Percentiles rank a stretch among this genome's conserved stretches.
Conservation (phyloP, 2,797 vertebrate species). For the Syngnathus acus region DNA sequence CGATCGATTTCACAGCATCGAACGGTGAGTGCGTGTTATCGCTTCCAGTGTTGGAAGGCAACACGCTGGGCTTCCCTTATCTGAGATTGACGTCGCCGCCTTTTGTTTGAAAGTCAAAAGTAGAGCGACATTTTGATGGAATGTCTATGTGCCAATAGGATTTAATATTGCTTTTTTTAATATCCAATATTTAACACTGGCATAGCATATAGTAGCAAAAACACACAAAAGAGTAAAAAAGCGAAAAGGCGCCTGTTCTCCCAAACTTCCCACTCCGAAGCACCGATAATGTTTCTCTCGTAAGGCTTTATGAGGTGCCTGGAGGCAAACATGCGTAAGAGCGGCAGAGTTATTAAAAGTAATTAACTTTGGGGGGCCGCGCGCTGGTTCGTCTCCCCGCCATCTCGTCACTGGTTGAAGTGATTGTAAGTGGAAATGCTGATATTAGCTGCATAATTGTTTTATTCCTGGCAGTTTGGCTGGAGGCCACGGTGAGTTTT, state of each 20-base stretch:
- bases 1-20: slow-evolving; percentile 98
- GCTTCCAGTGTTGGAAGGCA: slow-evolving; percentile 18
- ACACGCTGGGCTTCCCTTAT: not conserved
- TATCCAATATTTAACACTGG: too few species aligned
- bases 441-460: slow-evolving; percentile 2
- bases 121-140: not conserved
- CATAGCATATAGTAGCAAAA: too few species aligned
- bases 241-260: not conserved
- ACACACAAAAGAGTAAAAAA: not conserved
- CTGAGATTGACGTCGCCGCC: not conserved
- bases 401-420: not conserved
- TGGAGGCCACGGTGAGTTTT: not conserved
- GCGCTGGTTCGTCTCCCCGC: not conserved
- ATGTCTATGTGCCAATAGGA: not conserved
- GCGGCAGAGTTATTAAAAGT: slow-evolving; percentile 2
- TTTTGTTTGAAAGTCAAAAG: not conserved
- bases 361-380: not conserved
- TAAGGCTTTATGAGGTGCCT: not conserved
- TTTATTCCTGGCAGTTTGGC: slow-evolving; percentile 1
- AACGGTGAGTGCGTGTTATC: slow-evolving; percentile 79
- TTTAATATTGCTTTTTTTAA: not conserved
- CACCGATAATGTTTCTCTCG: not conserved
- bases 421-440: not conserved
- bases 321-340: not conserved
- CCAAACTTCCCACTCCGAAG: not conserved